Percentiles rank a stretch among this genome's conserved stretches.
Conservation (phyloP, 2,113 vertebrate genomes). For the Odocoileus virginianus region DNA sequence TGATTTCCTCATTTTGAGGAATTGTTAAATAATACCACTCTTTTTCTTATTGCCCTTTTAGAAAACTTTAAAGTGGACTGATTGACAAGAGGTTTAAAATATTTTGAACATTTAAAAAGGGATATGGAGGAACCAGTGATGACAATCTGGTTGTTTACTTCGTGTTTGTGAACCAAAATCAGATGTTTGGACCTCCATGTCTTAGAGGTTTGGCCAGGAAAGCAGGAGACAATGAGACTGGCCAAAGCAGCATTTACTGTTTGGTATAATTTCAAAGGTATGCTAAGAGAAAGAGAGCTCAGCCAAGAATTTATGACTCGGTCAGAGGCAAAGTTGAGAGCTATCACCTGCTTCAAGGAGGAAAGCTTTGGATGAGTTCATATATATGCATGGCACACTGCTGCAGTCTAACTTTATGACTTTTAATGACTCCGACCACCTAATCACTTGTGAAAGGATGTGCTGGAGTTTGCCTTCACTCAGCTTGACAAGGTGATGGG, state of each 20-base stretch:
- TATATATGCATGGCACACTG: constrained; percentile 63
- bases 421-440: constrained; percentile 79
- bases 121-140: not conserved
- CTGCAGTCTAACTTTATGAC: constrained; percentile 70
- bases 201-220: constrained; percentile 51
- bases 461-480: constrained; percentile 76
- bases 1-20: not conserved
- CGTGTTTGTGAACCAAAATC: constrained; percentile 39
- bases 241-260: constrained; percentile 55
- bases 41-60: not conserved
- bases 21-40: not conserved
- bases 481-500: constrained; percentile 77
- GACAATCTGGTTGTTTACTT: constrained; percentile 45
- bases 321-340: constrained; percentile 63
- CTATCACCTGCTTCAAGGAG: constrained; percentile 62
- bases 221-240: constrained; percentile 64
- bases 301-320: constrained; percentile 50
- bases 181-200: constrained; percentile 41
- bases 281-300: constrained; percentile 48
- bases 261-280: constrained; percentile 65
- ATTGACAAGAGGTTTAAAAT: constrained; percentile 24
- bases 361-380: constrained; percentile 64
- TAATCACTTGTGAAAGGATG: constrained; percentile 74
- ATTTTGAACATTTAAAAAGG: constrained; percentile 34
- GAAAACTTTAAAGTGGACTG: constrained; percentile 1